Conservation (phyloP, 2,888 invertebrate species). For the Aphrophora alni region DNA sequence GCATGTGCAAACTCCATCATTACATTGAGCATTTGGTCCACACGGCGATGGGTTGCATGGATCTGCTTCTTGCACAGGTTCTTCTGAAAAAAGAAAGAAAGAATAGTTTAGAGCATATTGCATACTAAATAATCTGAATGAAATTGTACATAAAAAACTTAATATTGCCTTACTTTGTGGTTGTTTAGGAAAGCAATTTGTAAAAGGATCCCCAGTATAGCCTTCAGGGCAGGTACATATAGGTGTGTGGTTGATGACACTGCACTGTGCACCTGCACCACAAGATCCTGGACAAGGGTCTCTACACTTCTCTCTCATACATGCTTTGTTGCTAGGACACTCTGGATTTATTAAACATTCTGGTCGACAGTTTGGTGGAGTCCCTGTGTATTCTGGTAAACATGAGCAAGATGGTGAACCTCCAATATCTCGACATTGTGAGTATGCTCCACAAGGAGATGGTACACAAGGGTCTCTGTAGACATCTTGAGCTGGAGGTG, state of each 20-base stretch:
- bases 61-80: slow-evolving; percentile 56
- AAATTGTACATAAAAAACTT: not conserved
- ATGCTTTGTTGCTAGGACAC: slow-evolving; percentile 56
- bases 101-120: no score
- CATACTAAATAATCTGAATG: no score
- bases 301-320: no score
- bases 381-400: slow-evolving; percentile 54
- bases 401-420: slow-evolving; percentile 57
- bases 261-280: no score
- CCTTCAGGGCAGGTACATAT: slow-evolving; percentile 63
- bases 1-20: slow-evolving; percentile 52
- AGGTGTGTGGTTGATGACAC: slow-evolving; percentile 55
- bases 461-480: slow-evolving; percentile 70
- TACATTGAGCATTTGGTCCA: slow-evolving; percentile 71
- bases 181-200: slow-evolving; percentile 61
- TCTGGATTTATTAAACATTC: slow-evolving; percentile 54
- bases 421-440: slow-evolving; percentile 56
- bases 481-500: slow-evolving; percentile 51
- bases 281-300: slow-evolving; percentile 56
- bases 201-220: slow-evolving; percentile 60
- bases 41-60: slow-evolving; percentile 74
- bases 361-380: slow-evolving; percentile 53
- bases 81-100: no score
- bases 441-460: slow-evolving; percentile 72
- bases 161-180: slow-evolving; percentile 44